Evolutionary conservation across 1,140 invertebrate species (phyloP).

Genomic region (Leptinotarsa defecta): DNA sequence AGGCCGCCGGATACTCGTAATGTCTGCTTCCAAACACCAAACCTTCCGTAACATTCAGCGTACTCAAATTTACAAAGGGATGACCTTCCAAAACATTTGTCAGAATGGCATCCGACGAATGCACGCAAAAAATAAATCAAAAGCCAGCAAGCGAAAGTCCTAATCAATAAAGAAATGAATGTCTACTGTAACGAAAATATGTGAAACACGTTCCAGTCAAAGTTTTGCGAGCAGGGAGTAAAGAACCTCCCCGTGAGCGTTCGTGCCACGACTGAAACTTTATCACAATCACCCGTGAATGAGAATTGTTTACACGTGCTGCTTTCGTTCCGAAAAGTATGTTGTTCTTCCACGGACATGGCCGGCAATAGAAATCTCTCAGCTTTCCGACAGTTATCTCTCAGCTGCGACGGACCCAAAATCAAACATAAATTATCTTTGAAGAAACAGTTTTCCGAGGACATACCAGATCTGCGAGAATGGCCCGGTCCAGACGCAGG

Average conservation of each 20-base stretch:
- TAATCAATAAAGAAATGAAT: slow-evolving; percentile 49
- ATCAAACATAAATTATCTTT: slow-evolving; percentile 35
- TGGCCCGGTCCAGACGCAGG: slow-evolving; percentile 29
- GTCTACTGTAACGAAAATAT: slow-evolving; percentile 46
- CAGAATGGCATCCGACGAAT: neutral
- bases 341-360: neutral
- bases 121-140: slow-evolving; percentile 43
- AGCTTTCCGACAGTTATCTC: slow-evolving; percentile 48
- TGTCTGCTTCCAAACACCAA: neutral
- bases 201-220: slow-evolving; percentile 50
- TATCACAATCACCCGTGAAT: slow-evolving; percentile 21
- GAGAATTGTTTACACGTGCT: slow-evolving; percentile 13
- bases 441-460: slow-evolving; percentile 51
- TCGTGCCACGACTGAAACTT: slow-evolving; percentile 33
- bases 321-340: slow-evolving; percentile 2
- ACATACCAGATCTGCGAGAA: slow-evolving; percentile 41
- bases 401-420: slow-evolving; percentile 43
- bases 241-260: slow-evolving; percentile 39
- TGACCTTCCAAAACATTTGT: slow-evolving; percentile 7
- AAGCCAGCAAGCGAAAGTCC: slow-evolving; percentile 47
- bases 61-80: neutral
- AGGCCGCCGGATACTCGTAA: neutral
- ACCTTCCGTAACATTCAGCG: neutral
- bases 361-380: slow-evolving; percentile 34
- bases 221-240: slow-evolving; percentile 46